Conservation (phyloP, 2,113 vertebrate species). For the Gallinago undulata region DNA sequence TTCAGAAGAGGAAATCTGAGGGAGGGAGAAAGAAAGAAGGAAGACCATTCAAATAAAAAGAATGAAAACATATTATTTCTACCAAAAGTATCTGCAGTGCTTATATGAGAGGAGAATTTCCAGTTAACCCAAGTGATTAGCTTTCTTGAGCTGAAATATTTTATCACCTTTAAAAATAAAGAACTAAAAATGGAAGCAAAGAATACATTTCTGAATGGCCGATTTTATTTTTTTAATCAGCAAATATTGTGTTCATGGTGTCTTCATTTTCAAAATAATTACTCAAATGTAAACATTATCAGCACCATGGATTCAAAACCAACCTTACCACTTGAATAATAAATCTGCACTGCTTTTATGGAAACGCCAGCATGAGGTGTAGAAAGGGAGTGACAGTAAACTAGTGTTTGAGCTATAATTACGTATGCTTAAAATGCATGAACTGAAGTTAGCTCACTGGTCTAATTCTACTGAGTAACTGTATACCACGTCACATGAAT, state of each 20-base stretch:
- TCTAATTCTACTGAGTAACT: background rate
- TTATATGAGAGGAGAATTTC: conserved; percentile 9
- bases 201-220: background rate
- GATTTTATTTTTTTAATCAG: background rate
- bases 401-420: conserved; percentile 16
- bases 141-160: conserved; percentile 10
- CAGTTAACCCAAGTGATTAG: background rate
- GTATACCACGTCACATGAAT: background rate
- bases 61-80: background rate
- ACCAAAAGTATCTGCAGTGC: background rate
- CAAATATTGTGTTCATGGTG: background rate
- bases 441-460: background rate
- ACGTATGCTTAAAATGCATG: background rate
- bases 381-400: conserved; percentile 10
- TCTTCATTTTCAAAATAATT: background rate
- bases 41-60: background rate
- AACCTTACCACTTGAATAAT: conserved; percentile 20
- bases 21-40: background rate
- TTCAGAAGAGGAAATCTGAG: background rate
- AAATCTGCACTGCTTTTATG: background rate
- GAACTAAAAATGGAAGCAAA: background rate
- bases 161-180: conserved; percentile 31
- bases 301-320: background rate
- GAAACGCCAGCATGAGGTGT: conserved; percentile 16
- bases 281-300: background rate